A percentile compares a stretch with the other conserved stretches of the same genome.
Evolutionary conservation across 2,888 invertebrate species (phyloP).

Genomic region (Drosophila seclusa): DNA sequence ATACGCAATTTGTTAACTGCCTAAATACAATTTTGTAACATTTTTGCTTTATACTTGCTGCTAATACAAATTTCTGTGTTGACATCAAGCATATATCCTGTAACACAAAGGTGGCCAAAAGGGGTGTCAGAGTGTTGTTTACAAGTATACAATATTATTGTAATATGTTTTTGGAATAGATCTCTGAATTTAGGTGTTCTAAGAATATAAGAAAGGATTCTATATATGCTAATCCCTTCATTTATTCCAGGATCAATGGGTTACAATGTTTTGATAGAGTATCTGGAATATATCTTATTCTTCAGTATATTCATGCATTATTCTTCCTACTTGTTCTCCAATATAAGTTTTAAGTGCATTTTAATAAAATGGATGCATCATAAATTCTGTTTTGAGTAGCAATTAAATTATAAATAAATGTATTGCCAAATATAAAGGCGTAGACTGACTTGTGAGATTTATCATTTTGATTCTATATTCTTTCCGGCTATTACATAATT

Average conservation of each 20-base stretch:
- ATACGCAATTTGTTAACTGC: constrained; percentile 60
- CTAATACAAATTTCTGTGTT: not conserved
- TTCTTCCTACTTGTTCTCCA: no score
- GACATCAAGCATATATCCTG: not conserved
- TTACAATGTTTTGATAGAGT: not conserved
- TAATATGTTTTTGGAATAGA: not conserved
- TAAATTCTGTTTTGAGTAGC: not conserved
- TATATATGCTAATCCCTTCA: not conserved
- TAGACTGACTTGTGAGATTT: not conserved
- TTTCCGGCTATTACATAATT: constrained; percentile 43
- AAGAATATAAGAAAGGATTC: not conserved
- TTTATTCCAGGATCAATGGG: not conserved
- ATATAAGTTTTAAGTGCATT: not conserved
- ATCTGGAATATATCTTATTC: not conserved
- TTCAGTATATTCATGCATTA: not conserved
- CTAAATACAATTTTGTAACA: constrained; percentile 55
- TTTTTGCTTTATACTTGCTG: constrained; percentile 7
- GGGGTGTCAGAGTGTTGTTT: no score
- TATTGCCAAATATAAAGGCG: not conserved
- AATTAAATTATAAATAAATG: not conserved
- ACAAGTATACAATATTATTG: not conserved
- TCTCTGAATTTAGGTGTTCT: not conserved
- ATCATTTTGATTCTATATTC: not conserved
- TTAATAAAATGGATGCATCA: not conserved
- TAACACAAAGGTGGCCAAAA: no score